Evolutionary conservation across 2,888 invertebrate genomes (phyloP).

Genomic region (Macroteleia sp.): DNA sequence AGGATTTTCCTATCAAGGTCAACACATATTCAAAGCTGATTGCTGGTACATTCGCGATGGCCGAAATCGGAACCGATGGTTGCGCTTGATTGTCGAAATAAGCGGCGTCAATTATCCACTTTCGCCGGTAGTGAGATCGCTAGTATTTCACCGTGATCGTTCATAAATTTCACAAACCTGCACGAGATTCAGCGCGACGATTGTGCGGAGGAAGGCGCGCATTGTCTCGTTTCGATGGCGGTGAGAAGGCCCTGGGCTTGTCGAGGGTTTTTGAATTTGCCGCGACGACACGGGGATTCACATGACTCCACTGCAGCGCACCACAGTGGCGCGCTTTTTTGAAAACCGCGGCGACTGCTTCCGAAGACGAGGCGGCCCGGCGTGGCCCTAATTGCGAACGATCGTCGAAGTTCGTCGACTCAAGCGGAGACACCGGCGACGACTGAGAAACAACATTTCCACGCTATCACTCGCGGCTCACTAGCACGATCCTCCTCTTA

Average conservation of each 20-base stretch:
- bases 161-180: constrained; percentile 66
- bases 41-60: too few species aligned
- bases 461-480: constrained; percentile 68
- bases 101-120: constrained; percentile 66
- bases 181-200: constrained; percentile 66
- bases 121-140: constrained; percentile 66
- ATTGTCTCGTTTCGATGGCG: constrained; percentile 40
- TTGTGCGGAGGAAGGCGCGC: constrained; percentile 54
- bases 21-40: too few species aligned
- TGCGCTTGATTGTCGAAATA: too few species aligned
- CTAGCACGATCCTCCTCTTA: constrained; percentile 65
- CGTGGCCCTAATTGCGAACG: constrained; percentile 1
- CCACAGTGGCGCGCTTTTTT: constrained; percentile 20
- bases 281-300: constrained; percentile 33
- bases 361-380: background rate
- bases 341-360: background rate
- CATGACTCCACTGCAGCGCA: constrained; percentile 38
- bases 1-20: too few species aligned
- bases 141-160: constrained; percentile 45
- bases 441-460: constrained; percentile 74
- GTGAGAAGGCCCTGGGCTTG: constrained; percentile 1
- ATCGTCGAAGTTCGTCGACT: constrained; percentile 65
- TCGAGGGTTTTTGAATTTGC: constrained; percentile 7
- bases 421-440: constrained; percentile 73
- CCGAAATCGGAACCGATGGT: too few species aligned